phyloP scores from a whole-genome alignment of 2,113 vertebrate species.

The Redunca redunca region DNA sequence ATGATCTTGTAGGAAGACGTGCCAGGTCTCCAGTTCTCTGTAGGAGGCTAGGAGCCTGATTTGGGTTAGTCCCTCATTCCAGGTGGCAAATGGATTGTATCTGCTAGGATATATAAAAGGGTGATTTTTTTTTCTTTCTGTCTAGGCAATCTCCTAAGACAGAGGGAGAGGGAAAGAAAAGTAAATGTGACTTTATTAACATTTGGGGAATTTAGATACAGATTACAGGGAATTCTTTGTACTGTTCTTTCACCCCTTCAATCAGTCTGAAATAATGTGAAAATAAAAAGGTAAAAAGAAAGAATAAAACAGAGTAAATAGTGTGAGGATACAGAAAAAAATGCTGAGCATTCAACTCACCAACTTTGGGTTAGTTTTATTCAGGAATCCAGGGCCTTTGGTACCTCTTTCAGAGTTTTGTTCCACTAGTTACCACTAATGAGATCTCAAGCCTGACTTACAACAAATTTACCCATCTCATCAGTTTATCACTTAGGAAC shows the following conservation, averaged over 20 bases:
- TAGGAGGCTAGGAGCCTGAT: not conserved
- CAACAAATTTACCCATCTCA: not conserved
- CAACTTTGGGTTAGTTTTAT: not conserved
- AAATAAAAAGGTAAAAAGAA: not conserved
- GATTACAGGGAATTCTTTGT: not conserved
- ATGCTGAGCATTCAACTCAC: not conserved
- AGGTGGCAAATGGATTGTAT: not conserved
- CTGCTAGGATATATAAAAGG: not conserved
- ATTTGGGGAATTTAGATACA: not conserved
- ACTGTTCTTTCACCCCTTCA: not conserved
- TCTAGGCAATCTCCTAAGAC: not conserved
- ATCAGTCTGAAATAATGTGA: not conserved
- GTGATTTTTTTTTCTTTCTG: not conserved
- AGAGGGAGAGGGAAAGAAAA: not conserved
- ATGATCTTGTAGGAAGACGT: not conserved
- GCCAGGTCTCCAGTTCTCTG: not conserved
- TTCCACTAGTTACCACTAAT: not conserved
- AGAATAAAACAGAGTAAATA: not conserved
- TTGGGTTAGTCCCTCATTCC: not conserved
- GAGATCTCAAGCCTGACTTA: not conserved
- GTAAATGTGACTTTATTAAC: not conserved
- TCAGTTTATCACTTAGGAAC: not conserved
- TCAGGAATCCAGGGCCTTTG: not conserved
- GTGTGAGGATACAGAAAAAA: not conserved
- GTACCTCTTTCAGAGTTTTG: not conserved